phyloP scores from a whole-genome alignment of 2,888 invertebrate genomes.

The Tiliacea aurago region DNA sequence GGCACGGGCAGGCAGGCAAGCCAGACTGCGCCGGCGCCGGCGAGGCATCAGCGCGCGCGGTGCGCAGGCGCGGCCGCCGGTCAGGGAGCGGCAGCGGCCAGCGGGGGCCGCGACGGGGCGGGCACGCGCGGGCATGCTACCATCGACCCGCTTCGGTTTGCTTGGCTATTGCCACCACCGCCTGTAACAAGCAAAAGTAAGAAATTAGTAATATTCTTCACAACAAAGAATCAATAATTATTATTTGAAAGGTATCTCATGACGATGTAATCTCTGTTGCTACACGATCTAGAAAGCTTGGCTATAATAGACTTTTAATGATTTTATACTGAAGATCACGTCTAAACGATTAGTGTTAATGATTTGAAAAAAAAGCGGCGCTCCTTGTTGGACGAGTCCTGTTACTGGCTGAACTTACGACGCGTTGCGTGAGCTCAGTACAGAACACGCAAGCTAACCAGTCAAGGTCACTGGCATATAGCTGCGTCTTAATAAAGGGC shows the following conservation, averaged over 20 bases:
- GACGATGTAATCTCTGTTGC: conserved; percentile 1
- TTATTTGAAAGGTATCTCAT: neutral
- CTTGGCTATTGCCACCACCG: conserved; percentile 80
- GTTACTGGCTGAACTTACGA: too few relatives aligned
- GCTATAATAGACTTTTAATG: neutral
- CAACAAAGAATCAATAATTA: neutral
- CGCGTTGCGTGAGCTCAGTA: too few relatives aligned
- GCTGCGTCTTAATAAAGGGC: neutral
- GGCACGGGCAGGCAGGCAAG: conserved; percentile 85
- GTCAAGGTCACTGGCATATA: too few relatives aligned
- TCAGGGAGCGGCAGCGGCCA: conserved; percentile 89
- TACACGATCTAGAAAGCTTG: neutral
- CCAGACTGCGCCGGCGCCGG: conserved; percentile 81
- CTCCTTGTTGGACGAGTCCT: too few relatives aligned
- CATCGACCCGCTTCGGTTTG: conserved; percentile 85
- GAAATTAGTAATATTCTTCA: conserved; percentile 1
- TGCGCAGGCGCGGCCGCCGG: conserved; percentile 82
- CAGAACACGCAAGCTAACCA: too few relatives aligned
- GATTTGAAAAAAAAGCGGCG: too few relatives aligned
- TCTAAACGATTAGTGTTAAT: too few relatives aligned
- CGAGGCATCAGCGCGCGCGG: conserved; percentile 86
- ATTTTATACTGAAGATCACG: too few relatives aligned
- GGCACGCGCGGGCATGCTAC: conserved; percentile 93
- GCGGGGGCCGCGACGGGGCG: conserved; percentile 84
- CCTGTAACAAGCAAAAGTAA: conserved; percentile 70